Evolutionary conservation across 2,797 vertebrate species (phyloP).

Genomic region (Argyrosomus regius): DNA sequence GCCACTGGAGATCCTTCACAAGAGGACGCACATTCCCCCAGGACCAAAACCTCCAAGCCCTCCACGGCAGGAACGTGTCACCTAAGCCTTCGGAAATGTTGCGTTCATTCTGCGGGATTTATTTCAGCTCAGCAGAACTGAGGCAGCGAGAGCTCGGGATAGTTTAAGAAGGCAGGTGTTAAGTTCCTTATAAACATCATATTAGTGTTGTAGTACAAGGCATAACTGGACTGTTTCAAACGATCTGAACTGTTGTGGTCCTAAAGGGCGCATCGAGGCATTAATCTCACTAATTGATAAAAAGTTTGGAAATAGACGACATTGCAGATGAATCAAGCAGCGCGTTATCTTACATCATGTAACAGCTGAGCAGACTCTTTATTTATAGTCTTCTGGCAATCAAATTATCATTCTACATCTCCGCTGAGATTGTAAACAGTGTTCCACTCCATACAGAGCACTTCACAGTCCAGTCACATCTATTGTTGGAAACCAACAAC

Average conservation of each 20-base stretch:
- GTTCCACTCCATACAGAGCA: background rate
- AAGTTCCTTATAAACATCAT: background rate
- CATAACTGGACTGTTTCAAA: background rate
- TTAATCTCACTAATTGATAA: no score
- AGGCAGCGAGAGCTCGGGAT: constrained; percentile 25
- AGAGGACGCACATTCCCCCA: constrained; percentile 18
- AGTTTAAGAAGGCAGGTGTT: background rate
- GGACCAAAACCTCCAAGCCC: background rate
- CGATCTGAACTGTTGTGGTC: background rate
- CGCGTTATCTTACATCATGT: background rate
- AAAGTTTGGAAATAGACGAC: background rate
- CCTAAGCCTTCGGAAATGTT: constrained; percentile 44
- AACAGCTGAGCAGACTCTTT: constrained; percentile 50
- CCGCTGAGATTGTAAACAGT: constrained; percentile 26
- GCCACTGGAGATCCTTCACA: constrained; percentile 40
- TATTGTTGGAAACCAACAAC: background rate
- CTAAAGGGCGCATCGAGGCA: background rate
- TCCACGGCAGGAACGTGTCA: constrained; percentile 21
- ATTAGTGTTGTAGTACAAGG: background rate
- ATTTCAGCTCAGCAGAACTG: constrained; percentile 38
- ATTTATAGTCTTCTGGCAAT: constrained; percentile 62
- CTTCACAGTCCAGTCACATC: background rate
- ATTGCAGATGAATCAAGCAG: background rate
- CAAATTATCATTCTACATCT: constrained; percentile 48
- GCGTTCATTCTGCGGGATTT: constrained; percentile 49